phyloP scores from a whole-genome alignment of 2,888 invertebrate genomes.

The Synergus itoensis region DNA sequence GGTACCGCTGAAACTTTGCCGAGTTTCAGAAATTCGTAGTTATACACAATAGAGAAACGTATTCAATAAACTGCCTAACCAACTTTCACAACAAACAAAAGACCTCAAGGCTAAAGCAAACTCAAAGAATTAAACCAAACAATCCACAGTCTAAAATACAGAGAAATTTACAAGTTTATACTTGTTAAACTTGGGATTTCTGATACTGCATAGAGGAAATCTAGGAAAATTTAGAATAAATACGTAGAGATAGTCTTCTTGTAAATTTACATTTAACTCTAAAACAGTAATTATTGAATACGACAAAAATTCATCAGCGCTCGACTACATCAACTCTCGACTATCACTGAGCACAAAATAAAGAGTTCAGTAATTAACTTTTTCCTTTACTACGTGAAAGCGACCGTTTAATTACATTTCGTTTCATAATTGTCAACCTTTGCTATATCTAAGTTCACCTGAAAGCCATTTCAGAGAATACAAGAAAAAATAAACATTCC shows the following conservation, averaged over 20 bases:
- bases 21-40: slow-evolving; percentile 23
- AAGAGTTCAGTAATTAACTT: slow-evolving; percentile 22
- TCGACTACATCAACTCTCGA: slow-evolving; percentile 12
- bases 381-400: slow-evolving; percentile 20
- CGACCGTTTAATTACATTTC: slow-evolving; percentile 11
- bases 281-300: slow-evolving; percentile 29
- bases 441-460: not conserved
- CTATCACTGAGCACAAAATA: slow-evolving; percentile 21
- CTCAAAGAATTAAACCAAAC: not conserved
- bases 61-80: slow-evolving; percentile 36
- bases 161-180: not conserved
- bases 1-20: slow-evolving; percentile 30
- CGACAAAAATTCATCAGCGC: slow-evolving; percentile 17
- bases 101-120: slow-evolving; percentile 7
- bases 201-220: too few species aligned
- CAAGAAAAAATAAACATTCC: not conserved
- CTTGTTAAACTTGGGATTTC: not conserved
- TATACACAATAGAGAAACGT: slow-evolving; percentile 15
- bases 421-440: slow-evolving; percentile 13
- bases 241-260: not conserved
- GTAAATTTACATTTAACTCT: slow-evolving; percentile 3
- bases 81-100: slow-evolving; percentile 20
- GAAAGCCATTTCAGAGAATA: not conserved
- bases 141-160: not conserved
- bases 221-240: too few species aligned